Percentiles rank a stretch among this genome's conserved stretches.
Evolutionary conservation across 2,888 invertebrate species (phyloP).

Genomic region (Epinotia demarniana): DNA sequence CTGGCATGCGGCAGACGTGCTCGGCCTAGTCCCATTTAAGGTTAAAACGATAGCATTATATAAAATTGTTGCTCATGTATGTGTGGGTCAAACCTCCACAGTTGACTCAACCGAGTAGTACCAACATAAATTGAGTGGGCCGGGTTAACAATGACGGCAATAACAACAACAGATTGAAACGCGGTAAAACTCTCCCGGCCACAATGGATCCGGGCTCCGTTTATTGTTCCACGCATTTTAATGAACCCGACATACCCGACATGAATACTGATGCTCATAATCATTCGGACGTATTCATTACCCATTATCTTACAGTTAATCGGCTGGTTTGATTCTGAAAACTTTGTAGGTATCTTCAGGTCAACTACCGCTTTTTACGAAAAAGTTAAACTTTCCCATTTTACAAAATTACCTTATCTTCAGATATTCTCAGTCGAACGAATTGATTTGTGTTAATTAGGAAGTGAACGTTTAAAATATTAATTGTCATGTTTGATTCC

Average conservation of each 20-base stretch:
- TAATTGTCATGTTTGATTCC: no score
- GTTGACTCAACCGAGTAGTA: not conserved
- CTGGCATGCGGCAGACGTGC: no score
- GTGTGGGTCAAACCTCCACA: not conserved
- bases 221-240: conserved; percentile 36
- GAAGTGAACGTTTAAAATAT: no score
- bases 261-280: conserved; percentile 21
- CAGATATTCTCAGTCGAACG: no score
- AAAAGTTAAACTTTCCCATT: no score
- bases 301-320: conserved; percentile 11
- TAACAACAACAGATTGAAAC: conserved; percentile 38
- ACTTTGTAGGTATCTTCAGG: not conserved
- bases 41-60: no score
- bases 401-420: no score
- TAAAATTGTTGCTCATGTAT: not conserved
- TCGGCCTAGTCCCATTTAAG: no score
- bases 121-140: conserved; percentile 1
- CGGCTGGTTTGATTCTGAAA: not conserved
- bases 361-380: not conserved
- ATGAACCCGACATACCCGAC: conserved; percentile 10
- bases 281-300: not conserved
- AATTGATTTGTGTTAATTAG: no score
- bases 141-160: conserved; percentile 30
- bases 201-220: conserved; percentile 13
- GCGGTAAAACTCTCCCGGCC: conserved; percentile 31